Base-by-base conservation (phyloP, 2,888 invertebrate genomes). In the Hoplodrina blanda region DNA sequence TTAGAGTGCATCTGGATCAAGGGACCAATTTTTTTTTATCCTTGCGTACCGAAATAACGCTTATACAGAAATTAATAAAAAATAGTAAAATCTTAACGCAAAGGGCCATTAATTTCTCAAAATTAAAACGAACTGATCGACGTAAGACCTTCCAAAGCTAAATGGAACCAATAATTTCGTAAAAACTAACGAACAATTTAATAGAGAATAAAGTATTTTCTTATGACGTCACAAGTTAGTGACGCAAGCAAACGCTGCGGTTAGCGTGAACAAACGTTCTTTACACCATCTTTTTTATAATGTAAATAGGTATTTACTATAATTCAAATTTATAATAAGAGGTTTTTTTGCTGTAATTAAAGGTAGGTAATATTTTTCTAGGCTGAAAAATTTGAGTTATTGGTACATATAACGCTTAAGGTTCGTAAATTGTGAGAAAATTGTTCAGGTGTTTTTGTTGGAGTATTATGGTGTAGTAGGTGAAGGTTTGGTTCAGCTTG, bases 161-260 rank as follows among this genome's bases (percentile, higher is more conserved):
- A 80, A 76, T 63, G 62, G 25, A 46, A 49, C 53, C 69, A 69
- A 69, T 78, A 76, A 70, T 66, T 62, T 69, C 37, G 17, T 52
- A 63, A 52, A 69, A 76, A 80, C 62, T 73, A 67, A 73, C 52
- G 15, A 60, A 53, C 56, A 62, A 53, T 59, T 30, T 56, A 50
- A 20, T 52, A 57, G 25, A 55, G 59, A 76, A 81, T 71, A 53
- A 73, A 83, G 69, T 71, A 61, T 54, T 70, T 53, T 60, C 57
- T 62, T 69, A 65, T 75, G 81, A 78, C 82, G 78, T 83, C 83
- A 75, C 56, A 15, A 46, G 37, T 62, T 50, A 13, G 52, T 83
- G 78, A 68, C 75, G 75, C 67, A 71, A 60, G 33, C 55, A 55
- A 73, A 46, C 69, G 81, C 63, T 77, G 78, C 69, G 53, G 78